Base-by-base conservation (phyloP, 2,113 vertebrate species). In the Callaeas wilsoni region DNA sequence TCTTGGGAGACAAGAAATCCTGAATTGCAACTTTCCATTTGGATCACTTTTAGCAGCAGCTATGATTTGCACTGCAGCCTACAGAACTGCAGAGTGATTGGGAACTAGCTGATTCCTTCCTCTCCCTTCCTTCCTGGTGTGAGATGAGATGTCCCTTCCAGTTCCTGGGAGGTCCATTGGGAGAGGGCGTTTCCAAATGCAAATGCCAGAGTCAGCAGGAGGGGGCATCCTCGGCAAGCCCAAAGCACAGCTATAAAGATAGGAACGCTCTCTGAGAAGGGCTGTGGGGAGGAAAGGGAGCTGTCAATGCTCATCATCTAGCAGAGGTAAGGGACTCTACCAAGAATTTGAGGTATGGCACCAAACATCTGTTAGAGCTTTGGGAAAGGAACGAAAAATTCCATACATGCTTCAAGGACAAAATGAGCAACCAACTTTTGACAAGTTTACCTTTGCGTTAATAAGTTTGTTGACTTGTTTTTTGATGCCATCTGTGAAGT, bases 381-480 rank as follows among this genome's bases (percentile, higher is more conserved):
- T 6, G 12, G 86, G 35, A 56, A 81, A 85, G 33, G 56, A 88
- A 86, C 0, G 3, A 78, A 77, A 74, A 70, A 52, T 56, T 63
- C 39, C 27, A 62, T 41, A 56, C 30, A 33, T 0, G 1, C 15
- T 60, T 76, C 46, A 84, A 79, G 44, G 47, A 74, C 64, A 89
- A 87, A 87, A 62, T 6, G 13, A 85, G 18, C 12, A 82, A 77
- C 11, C 22, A 81, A 47, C 13, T 80, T 71, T 69, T 76, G 39
- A 70, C 29, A 83, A 69, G 44, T 55, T 97, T 96, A 98, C 98
- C 97, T 97, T 97, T n/a, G 98, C 98, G 17, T 98, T 98, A 89
- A 98, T 98, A 91, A 98, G 97, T 59, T 98, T 98, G 96, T 98
- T 98, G 95, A 98, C 98, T 92, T 98, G 98, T 57, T 98, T 98